Evolutionary conservation across 1,140 invertebrate genomes (phyloP).

Genomic region (Euwallacea similis): DNA sequence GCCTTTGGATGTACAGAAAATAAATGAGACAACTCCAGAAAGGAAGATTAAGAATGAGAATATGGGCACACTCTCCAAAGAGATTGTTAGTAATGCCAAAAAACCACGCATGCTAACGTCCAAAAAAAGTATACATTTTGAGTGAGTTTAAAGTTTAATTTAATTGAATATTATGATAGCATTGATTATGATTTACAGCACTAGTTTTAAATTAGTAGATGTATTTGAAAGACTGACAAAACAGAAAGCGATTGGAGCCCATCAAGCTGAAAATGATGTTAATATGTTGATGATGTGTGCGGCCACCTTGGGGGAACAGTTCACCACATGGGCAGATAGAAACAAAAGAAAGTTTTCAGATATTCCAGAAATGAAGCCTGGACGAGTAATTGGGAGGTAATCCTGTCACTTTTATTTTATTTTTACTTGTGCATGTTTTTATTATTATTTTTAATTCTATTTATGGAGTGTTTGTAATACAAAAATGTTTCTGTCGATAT

Average conservation of each 20-base stretch:
- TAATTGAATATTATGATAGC: not conserved
- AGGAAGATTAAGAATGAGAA: constrained; percentile 33
- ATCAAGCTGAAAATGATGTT: constrained; percentile 66
- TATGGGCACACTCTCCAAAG: no score
- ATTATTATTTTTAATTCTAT: not conserved
- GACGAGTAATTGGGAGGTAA: constrained; percentile 41
- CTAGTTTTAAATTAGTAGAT: constrained; percentile 48
- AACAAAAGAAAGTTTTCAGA: constrained; percentile 52
- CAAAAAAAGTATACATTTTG: constrained; percentile 11
- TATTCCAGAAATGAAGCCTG: constrained; percentile 45
- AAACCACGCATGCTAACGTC: no score
- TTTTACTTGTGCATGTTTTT: not conserved
- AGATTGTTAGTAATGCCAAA: no score
- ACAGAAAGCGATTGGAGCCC: constrained; percentile 52
- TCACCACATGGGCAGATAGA: constrained; percentile 60
- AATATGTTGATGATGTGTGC: constrained; percentile 60
- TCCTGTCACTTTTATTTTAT: not conserved
- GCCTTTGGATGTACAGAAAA: constrained; percentile 48
- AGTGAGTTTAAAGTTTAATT: not conserved
- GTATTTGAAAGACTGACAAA: constrained; percentile 60
- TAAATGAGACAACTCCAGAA: constrained; percentile 54
- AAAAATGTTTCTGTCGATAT: no score
- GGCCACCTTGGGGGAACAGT: constrained; percentile 56
- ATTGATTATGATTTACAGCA: not conserved
- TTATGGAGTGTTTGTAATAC: not conserved